Conservation (phyloP, 1,140 invertebrate genomes). For the Ditylenchus dipsaci region DNA sequence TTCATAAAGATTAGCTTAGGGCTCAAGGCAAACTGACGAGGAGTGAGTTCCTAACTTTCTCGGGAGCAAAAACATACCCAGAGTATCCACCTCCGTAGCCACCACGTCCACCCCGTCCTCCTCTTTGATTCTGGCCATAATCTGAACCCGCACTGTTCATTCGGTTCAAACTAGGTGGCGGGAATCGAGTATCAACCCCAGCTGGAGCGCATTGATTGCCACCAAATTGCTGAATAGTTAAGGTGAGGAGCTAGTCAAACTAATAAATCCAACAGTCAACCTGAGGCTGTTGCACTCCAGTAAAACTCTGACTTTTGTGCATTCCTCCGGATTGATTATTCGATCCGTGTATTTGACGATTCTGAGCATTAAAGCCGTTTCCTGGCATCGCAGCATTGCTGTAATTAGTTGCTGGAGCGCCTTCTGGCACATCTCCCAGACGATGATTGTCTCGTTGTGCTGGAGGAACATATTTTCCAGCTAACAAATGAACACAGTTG, state of each 20-base stretch:
- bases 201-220: background rate
- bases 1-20: too few relatives aligned
- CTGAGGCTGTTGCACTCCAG: conserved; percentile 5
- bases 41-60: background rate
- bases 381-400: background rate
- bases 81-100: background rate
- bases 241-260: background rate
- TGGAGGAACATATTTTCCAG: conserved; percentile 3
- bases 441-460: background rate
- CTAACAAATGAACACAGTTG: background rate
- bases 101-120: background rate
- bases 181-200: background rate
- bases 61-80: background rate
- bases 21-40: too few relatives aligned
- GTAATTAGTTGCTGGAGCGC: background rate
- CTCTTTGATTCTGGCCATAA: background rate
- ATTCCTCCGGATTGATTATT: background rate
- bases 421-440: conserved; percentile 6
- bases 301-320: conserved; percentile 13
- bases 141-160: background rate
- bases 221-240: background rate
- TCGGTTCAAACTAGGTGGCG: background rate
- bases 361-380: background rate
- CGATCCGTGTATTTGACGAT: background rate
- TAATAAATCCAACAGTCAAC: background rate